Percentiles rank a stretch among this genome's conserved stretches.
These are phyloP conservation scores for Gallinago stenura DNA, from an alignment of 2,797 vertebrate species.

Conservation along the genomic window DNA sequence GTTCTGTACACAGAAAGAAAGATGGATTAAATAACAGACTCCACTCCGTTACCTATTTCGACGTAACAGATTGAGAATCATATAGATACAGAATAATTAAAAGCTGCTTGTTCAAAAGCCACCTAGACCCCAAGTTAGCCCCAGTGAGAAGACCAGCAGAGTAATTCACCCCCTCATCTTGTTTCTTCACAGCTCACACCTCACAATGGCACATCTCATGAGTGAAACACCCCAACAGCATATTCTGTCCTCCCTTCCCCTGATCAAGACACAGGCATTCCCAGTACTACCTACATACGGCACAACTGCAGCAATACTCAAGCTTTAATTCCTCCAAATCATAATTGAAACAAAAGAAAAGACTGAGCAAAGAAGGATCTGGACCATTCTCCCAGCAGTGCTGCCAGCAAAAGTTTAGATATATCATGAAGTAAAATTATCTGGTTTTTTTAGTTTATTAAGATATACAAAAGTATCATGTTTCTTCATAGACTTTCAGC, in stretches of 20 bases:
- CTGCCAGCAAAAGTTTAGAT: not conserved
- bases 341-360: not conserved
- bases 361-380: not conserved
- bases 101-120: not conserved
- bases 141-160: not conserved
- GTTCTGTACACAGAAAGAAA: not conserved
- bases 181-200: not conserved
- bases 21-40: not conserved
- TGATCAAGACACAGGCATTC: not conserved
- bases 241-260: not conserved
- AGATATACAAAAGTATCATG: not conserved
- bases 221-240: not conserved
- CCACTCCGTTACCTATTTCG: not conserved
- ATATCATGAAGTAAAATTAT: not conserved
- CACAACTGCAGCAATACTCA: not conserved
- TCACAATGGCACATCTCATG: not conserved
- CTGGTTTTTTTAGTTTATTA: not conserved
- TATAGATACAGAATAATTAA: fast-evolving
- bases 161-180: not conserved
- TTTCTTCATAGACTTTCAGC: not conserved
- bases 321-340: not conserved
- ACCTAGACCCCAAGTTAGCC: not conserved
- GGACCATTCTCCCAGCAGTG: not conserved
- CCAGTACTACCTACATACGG: not conserved
- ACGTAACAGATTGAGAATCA: not conserved